These are phyloP conservation scores for Episyrphus balteatus DNA, from an alignment of 1,140 invertebrate species.

Conservation along the genomic window DNA sequence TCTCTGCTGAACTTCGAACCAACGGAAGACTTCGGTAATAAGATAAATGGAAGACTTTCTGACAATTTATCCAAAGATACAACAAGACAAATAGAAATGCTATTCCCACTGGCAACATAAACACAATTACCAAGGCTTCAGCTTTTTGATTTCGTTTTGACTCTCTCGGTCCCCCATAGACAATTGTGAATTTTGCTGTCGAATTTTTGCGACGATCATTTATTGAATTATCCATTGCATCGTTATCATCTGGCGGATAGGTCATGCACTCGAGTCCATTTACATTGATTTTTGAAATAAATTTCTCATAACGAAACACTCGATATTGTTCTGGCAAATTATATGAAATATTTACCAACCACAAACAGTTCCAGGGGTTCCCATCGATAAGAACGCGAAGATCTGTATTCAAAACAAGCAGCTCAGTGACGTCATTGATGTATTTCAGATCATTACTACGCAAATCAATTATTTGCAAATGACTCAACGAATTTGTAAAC, in stretches of 20 bases:
- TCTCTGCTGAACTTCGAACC: slow-evolving; percentile 17
- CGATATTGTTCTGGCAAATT: slow-evolving; percentile 24
- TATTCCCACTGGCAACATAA: slow-evolving; percentile 29
- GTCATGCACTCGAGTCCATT: slow-evolving; percentile 24
- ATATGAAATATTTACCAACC: slow-evolving; percentile 26
- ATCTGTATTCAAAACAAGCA: not conserved
- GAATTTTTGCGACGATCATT: too few relatives aligned
- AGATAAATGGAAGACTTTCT: slow-evolving; percentile 28
- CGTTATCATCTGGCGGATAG: slow-evolving; percentile 1
- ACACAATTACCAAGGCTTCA: slow-evolving; percentile 26
- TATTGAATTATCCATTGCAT: too few relatives aligned
- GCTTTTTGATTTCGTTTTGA: slow-evolving; percentile 22
- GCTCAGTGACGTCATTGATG: not conserved
- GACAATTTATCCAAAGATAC: slow-evolving; percentile 30
- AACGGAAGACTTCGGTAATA: slow-evolving; percentile 14
- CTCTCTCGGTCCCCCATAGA: slow-evolving; percentile 25
- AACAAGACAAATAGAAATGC: slow-evolving; percentile 25
- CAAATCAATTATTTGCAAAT: not conserved
- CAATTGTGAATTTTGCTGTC: slow-evolving; percentile 8
- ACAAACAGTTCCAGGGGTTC: slow-evolving; percentile 32
- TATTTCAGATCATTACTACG: slow-evolving; percentile 13
- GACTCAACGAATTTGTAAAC: too few relatives aligned
- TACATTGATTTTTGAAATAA: slow-evolving; percentile 31
- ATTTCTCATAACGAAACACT: slow-evolving; percentile 27
- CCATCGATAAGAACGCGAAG: slow-evolving; percentile 19